Conservation (phyloP, 2,113 vertebrate species). For the mouse (Mus musculus) region GRCm39 chr3:96907001-96907500, state of each 20-base stretch:
- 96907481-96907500: not conserved
- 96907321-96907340: not conserved
- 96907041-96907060: not conserved
- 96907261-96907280: not conserved
- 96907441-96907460: not conserved
- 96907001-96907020: too few relatives aligned
- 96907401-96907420: not conserved
- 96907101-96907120: not conserved
- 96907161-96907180: not conserved
- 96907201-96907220: not conserved
- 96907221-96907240: too few relatives aligned
- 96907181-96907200: not conserved
- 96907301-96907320: not conserved
- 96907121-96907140: not conserved
- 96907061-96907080: not conserved
- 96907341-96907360: accelerated
- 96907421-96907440: not conserved
- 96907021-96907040: too few relatives aligned
- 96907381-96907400: not conserved
- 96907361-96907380: not conserved
- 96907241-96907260: not conserved
- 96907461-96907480: conserved; percentile 9
- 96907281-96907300: not conserved
- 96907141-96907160: not conserved
- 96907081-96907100: not conserved